Percentiles rank a stretch among this genome's conserved stretches.
phyloP scores from a whole-genome alignment of 2,113 vertebrate species.

The Heterotis niloticus region DNA sequence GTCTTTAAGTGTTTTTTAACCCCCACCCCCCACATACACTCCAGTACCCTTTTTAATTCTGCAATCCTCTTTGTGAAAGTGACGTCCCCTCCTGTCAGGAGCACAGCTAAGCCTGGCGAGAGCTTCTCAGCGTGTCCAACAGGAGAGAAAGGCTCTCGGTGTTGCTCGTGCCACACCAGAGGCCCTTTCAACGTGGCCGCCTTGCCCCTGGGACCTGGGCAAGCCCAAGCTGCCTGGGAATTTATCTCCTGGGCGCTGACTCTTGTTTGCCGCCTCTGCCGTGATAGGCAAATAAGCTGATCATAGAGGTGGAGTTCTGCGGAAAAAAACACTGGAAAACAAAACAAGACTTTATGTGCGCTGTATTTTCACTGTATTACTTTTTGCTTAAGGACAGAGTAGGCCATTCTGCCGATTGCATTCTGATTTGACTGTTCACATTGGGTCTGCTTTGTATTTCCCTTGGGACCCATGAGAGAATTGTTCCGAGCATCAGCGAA shows the following conservation, averaged over 20 bases:
- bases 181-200: no score
- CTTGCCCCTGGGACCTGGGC: no score
- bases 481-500: background rate
- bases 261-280: background rate
- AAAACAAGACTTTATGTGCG: background rate
- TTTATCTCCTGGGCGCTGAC: background rate
- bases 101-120: conserved; percentile 38
- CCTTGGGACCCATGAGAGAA: background rate
- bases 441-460: background rate
- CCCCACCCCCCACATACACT: background rate
- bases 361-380: background rate
- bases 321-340: background rate
- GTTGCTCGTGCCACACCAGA: background rate
- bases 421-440: background rate
- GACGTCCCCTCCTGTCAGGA: conserved; percentile 41
- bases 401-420: background rate
- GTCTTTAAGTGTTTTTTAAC: conserved; percentile 5
- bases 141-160: background rate
- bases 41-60: conserved; percentile 41
- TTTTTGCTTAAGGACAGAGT: background rate
- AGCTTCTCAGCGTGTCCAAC: background rate
- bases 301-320: background rate
- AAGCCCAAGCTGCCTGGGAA: background rate
- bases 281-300: background rate
- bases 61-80: conserved; percentile 65